Conservation (phyloP, 2,113 vertebrate genomes). For the Halichoerus grypus region DNA sequence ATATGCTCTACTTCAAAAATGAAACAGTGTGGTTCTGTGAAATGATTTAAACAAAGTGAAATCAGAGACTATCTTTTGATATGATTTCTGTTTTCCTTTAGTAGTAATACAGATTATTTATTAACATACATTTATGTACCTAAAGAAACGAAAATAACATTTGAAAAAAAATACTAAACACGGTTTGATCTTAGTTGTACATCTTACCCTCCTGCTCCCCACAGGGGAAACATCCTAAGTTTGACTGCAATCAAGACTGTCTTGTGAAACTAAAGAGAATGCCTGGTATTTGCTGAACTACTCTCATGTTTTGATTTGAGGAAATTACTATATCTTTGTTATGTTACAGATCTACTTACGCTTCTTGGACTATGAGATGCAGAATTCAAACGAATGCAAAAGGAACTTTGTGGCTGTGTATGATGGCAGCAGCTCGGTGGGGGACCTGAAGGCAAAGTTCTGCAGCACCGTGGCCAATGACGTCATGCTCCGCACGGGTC, state of each 20-base stretch:
- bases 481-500: constrained; percentile 95
- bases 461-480: constrained; percentile 99
- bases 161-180: neutral
- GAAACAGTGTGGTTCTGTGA: neutral
- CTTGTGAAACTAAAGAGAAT: neutral
- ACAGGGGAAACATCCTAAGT: neutral
- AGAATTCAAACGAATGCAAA: constrained; percentile 99
- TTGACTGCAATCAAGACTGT: constrained; percentile 53
- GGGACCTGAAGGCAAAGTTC: constrained; percentile 97
- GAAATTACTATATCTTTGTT: constrained; percentile 40
- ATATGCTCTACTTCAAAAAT: neutral
- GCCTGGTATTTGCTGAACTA: neutral
- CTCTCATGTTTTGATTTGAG: neutral
- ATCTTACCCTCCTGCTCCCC: neutral
- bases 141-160: neutral
- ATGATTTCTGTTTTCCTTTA: neutral
- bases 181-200: neutral
- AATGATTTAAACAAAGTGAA: neutral
- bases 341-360: constrained; percentile 95
- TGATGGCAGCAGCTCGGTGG: constrained; percentile 97
- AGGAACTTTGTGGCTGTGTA: constrained; percentile 99
- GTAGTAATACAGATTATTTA: neutral
- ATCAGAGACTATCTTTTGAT: neutral
- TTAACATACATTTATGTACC: neutral
- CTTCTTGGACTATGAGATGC: constrained; percentile 99